Evolutionary conservation across 1,140 invertebrate genomes (phyloP), one percentile per base, ranked within the genome.

Genomic region (Rhizoglyphus robini): DNA sequence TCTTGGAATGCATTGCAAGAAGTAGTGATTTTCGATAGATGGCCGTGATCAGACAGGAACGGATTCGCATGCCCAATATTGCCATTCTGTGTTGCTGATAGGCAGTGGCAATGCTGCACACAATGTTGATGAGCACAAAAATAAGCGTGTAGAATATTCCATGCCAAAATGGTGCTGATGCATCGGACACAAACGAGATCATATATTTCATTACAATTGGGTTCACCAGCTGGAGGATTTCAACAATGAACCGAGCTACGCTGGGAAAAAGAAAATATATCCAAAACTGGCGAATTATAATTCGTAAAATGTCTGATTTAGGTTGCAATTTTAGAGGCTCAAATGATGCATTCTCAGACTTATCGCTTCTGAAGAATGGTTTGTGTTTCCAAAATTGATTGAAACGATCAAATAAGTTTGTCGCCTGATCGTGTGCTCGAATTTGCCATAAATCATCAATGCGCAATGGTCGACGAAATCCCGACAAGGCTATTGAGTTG

Each of bases 151-250:
- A 95, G 4, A 92, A 74, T 68, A 86, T 87, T 25, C 92, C 93
- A 74, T 87, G 87, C 90, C 91, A 95, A 69, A 82, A 70, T 29
- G 54, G 54, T 11, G 54, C 54, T 8, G 2, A 18, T 1, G 15
- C n/a, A 32, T 58, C 54, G 31, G 54, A 23, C 27, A 27, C 29
- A 27, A 58, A 58, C 18, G 15, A 23, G 54, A 58, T 58, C 27
- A 58, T 1, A 82, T 76, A 68, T 88, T 72, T 76, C 20, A 78
- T 67, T 32, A 79, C 68, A 49, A 89, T 83, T 0, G 93, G 93
- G 72, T 88, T 91, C 23, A 86, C 79, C 77, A 97, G 96, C 66
- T 87, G 87, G 59, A 96, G 75, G 8, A 87, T 68, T 79, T 96
- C 94, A 73, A 91, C 86, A 18, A 87, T 73, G 0, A 93, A 71